Evolutionary conservation across 2,888 invertebrate genomes (phyloP).

Genomic region (Andrena dorsata): DNA sequence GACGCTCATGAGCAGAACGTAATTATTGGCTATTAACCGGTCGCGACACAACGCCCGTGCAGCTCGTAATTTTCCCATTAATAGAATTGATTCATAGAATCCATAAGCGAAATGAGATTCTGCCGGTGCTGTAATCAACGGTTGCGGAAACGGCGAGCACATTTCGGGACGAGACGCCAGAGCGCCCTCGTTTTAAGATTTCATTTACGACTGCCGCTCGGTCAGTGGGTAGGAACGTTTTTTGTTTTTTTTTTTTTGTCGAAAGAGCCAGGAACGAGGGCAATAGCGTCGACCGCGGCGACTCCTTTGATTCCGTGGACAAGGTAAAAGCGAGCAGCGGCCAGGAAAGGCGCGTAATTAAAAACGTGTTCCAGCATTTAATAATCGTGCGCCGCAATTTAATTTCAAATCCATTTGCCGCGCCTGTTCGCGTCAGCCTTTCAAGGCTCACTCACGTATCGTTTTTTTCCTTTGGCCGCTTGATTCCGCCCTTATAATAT

Average conservation of each 20-base stretch:
- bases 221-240: constrained; percentile 22
- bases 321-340: constrained; percentile 48
- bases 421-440: constrained; percentile 29
- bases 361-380: constrained; percentile 60
- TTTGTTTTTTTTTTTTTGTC: constrained; percentile 19
- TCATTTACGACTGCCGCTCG: constrained; percentile 16
- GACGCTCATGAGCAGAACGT: constrained; percentile 41
- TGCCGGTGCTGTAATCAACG: constrained; percentile 18
- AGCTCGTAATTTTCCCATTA: constrained; percentile 38
- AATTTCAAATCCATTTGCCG: constrained; percentile 64
- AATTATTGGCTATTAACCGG: constrained; percentile 58
- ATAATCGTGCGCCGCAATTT: constrained; percentile 64
- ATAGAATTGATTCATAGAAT: constrained; percentile 52
- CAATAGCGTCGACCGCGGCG: neutral
- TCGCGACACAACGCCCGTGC: neutral
- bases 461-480: constrained; percentile 29
- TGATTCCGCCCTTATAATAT: constrained; percentile 21
- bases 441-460: constrained; percentile 30
- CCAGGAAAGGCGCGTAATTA: constrained; percentile 63
- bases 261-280: neutral
- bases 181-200: constrained; percentile 11
- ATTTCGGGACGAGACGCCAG: neutral
- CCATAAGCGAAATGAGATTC: constrained; percentile 43
- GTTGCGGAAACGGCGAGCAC: constrained; percentile 1
- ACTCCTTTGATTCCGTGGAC: constrained; percentile 37